These are phyloP conservation scores for Paratilapia polleni DNA, from an alignment of 2,113 vertebrate genomes.

Conservation along the genomic window DNA sequence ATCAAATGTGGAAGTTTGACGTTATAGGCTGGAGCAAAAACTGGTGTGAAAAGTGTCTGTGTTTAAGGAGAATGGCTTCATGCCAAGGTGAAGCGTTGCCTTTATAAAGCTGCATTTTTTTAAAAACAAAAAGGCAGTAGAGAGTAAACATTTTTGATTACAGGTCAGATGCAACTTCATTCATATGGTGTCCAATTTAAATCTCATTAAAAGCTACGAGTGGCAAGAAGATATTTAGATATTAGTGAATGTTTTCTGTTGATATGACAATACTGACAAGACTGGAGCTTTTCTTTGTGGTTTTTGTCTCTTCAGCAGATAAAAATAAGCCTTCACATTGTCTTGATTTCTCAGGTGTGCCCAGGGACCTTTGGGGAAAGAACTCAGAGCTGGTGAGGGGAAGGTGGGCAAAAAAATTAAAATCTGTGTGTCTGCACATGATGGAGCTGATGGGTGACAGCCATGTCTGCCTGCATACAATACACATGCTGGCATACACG, in stretches of 20 bases:
- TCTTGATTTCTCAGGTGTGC: slow-evolving; percentile 60
- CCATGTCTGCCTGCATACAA: slow-evolving; percentile 50
- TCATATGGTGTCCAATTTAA: neutral
- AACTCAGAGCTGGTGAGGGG: slow-evolving; percentile 1
- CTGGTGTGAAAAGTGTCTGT: neutral
- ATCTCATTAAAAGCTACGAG: neutral
- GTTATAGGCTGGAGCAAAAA: neutral
- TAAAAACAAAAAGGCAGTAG: neutral
- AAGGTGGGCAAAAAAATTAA: slow-evolving; percentile 53
- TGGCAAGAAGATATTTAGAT: neutral
- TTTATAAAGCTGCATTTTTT: neutral
- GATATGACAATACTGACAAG: slow-evolving; percentile 46
- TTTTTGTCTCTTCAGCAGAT: slow-evolving; percentile 21
- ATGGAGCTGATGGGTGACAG: slow-evolving; percentile 79
- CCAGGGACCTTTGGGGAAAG: slow-evolving; percentile 39
- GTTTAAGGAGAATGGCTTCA: neutral
- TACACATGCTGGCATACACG: neutral
- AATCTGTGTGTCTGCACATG: slow-evolving; percentile 65
- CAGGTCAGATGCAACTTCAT: neutral
- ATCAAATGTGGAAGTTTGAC: neutral
- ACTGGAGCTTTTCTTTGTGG: slow-evolving; percentile 14
- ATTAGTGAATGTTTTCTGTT: neutral
- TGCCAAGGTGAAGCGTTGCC: neutral
- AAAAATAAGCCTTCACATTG: slow-evolving; percentile 38
- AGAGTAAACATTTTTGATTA: neutral